Conservation (phyloP, 2,888 invertebrate species). For the Tetramorium bicarinatum region DNA sequence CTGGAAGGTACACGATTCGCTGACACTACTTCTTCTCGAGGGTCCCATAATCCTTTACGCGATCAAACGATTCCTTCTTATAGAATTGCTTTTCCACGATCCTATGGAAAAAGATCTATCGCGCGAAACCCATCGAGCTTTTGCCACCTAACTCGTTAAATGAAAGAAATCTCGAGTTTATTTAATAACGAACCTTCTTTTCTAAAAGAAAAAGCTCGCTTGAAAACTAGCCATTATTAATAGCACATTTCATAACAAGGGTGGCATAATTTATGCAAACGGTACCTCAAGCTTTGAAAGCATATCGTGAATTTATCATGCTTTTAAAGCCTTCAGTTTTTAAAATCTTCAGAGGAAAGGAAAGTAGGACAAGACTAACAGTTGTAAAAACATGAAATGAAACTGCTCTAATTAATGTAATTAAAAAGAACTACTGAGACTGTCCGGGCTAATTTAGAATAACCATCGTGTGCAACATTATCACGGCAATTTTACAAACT, state of each 20-base stretch:
- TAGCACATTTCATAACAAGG: background rate
- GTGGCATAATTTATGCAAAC: background rate
- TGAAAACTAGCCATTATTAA: background rate
- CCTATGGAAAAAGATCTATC: conserved; percentile 41
- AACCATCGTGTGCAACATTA: conserved; percentile 10
- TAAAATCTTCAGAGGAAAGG: background rate
- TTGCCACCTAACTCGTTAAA: conserved; percentile 54
- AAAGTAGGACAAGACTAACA: background rate
- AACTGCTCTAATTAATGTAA: conserved; percentile 12
- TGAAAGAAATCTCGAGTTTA: conserved; percentile 47
- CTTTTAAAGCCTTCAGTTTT: no score
- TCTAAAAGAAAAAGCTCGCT: conserved; percentile 15
- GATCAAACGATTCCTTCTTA: conserved; percentile 56
- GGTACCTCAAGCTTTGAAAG: background rate
- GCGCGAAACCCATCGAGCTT: conserved; percentile 50
- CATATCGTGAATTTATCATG: background rate
- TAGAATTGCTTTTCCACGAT: conserved; percentile 49
- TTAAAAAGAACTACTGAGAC: background rate
- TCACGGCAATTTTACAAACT: background rate
- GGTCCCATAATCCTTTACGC: conserved; percentile 50
- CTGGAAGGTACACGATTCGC: conserved; percentile 51
- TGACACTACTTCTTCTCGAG: conserved; percentile 61
- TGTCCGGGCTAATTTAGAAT: background rate
- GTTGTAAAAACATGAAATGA: background rate
- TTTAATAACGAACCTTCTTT: conserved; percentile 21